Base-by-base conservation (phyloP, 2,888 invertebrate genomes). In the Bugula neritina region DNA sequence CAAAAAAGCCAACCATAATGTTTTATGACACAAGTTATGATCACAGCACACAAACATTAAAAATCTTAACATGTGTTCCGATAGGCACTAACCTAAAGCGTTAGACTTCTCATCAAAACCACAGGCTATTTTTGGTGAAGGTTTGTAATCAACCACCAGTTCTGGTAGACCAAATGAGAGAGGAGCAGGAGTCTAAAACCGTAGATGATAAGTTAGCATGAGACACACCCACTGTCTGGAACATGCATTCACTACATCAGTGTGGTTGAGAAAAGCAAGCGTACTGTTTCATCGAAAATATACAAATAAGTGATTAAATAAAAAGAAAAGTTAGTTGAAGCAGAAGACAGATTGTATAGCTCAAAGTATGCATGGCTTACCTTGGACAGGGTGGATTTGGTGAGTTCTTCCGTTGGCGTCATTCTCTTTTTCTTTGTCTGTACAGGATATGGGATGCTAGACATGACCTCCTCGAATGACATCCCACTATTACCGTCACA, bases 401-500 rank as follows among this genome's bases (percentile, higher is more conserved):
- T 13, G 27, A 29, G 27, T 25, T 63, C 10, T 31, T 29, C 63
- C 10, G 27, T 27, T 2, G 31, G 2, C 5, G 27, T 5, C n/a
- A 27, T 10, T 31, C 31, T 63, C n/a, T 63, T 63, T n/a, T 63
- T 63, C 31, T 63, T 63, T 25, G 29, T 13, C 10, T 25, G 13
- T 3, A 5, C n/a, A 2, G 21, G 21, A 63, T 63, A 34, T 2
- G 63, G 31, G 25, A 27, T 10, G 10, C 3, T 34, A 10, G 43
- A 43, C 63, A 63, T 27, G 27, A 63, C 27, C 2, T 21, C 63
- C n/a, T 63, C 63, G 31, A 63, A 63, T 17, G 63, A 63, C 63
- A 31, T 27, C 34, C 63, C 63, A 57, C n/a, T 25, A 13, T 17
- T n/a, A 23, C 17, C 57, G 31, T 63, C 63, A 63, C 21, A 10